Base-by-base conservation (phyloP, 2,797 vertebrate genomes). In the Gadopsis bispinosus region DNA sequence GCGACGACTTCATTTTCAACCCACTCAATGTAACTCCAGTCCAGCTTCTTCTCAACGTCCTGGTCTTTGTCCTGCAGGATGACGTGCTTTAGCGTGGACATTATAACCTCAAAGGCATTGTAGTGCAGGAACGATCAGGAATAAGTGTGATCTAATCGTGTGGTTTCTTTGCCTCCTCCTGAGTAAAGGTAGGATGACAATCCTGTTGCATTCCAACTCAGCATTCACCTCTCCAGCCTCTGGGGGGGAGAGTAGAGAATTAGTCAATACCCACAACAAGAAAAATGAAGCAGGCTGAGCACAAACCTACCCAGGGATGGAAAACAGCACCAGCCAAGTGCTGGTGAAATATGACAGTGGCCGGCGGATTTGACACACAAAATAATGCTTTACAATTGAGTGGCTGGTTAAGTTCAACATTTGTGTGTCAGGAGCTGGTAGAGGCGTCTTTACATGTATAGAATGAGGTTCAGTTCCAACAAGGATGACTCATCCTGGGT, bases 11-110 rank as follows among this genome's bases (percentile, higher is more conserved):
- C 92, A 79, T 91, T 91, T 33, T 91, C 88, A 5, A 61, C 88
- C 94, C 94, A 95, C 75, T 95, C 89, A 0, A 94, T 93, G 87
- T 91, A 93, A 77, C 89, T 93, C 95, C 95, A 95, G 65, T 88
- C 91, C 79, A 95, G 85, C 43, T 79, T 91, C 79, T 91, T 91
- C 5, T 90, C 92, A 11, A 80, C 82, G 50, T 92, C 90, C 70
- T 91, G 88, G 55, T 90, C 91, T 31, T 93, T 94, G 12, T 93
- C 91, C 11, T 87, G 88, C 20, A 95, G 87, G 60, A 92, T 85
- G n/a, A 91, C 91, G 71, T 91, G 90, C 70, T 92, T 92, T 89
- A 94, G 69, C 14, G 93, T 81, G 80, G 94, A 95, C 95, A 96
- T 96, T 70, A 87, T 93, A 82, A 74, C 84, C 86, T 81, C 89